Base-by-base conservation (phyloP, 1,140 invertebrate genomes). In the Amphibalanus amphitrite region DNA sequence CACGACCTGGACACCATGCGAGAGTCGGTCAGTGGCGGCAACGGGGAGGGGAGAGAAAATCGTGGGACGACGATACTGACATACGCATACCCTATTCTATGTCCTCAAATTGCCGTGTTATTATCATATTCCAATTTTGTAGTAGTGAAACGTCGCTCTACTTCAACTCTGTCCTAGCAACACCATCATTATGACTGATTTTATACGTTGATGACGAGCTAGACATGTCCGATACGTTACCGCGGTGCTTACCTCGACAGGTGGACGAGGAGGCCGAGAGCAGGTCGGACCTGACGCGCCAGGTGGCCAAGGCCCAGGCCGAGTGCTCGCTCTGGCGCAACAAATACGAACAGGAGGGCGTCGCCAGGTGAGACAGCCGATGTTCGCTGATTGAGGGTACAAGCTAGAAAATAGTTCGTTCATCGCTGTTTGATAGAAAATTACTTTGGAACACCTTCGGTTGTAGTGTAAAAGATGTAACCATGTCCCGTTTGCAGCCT, bases 11-110 rank as follows among this genome's bases (percentile, higher is more conserved):
- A 86, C 69, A 79, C 85, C 99, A 68, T 90, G 92, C 76, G 97
- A 99, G 82, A 93, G 75, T 95, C 98, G 81, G 94, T 97, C 81
- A 92, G 92, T 77, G 93, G 97, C n/a, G 96, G 98, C 81, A 91
- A 92, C 67, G 90, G 98, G 79, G 4, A 94, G 97, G 85, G 90
- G 93, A 82, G 98, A 98, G 67, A 90, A 98, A 97, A 59, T 25
- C 13, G 47, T 85, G 90, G 93, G 82, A 98, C 97, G 85, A 98
- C 73, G 97, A 99, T 80, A 99, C 99, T 86, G 93, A 92, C 80
- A 98, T 98, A 82, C 90, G 82, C 90, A 95, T 82, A 87, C 95
- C 76, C 85, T 98, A 75, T 87, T 92, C 75, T 95, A 93, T 75
- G 96, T 99, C 84, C 89, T 25, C 13, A 59, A 15, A n/a, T n/a